Conservation (phyloP, 2,797 vertebrate genomes). For the Tadarida brasiliensis region DNA sequence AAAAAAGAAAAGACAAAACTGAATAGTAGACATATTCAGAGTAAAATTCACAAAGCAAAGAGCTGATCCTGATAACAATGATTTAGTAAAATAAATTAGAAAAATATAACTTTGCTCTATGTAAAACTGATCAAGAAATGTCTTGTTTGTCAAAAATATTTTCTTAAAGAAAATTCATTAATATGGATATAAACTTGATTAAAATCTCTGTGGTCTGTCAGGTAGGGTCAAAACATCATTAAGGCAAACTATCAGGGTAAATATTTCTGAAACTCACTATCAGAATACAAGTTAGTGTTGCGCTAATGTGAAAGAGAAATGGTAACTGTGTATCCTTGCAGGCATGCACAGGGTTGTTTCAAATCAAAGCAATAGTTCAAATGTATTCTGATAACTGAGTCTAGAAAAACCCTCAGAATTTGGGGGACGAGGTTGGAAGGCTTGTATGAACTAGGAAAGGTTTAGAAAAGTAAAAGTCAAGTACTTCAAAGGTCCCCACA, state of each 20-base stretch:
- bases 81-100: slow-evolving; percentile 49
- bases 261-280: neutral
- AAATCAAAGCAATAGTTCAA: neutral
- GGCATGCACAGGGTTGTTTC: neutral
- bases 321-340: neutral
- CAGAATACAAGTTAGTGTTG: neutral
- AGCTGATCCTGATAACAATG: neutral
- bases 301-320: neutral
- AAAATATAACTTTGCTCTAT: slow-evolving; percentile 34
- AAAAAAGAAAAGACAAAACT: slow-evolving; percentile 36
- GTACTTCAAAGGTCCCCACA: neutral
- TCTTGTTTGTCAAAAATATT: slow-evolving; percentile 9
- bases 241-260: neutral
- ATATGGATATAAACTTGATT: neutral
- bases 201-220: neutral
- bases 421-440: neutral
- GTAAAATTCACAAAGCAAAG: slow-evolving; percentile 46
- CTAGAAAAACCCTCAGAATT: neutral
- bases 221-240: neutral
- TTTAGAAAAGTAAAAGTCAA: slow-evolving; percentile 28
- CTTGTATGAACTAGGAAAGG: neutral
- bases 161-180: slow-evolving; percentile 19
- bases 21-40: slow-evolving; percentile 33
- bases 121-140: slow-evolving; percentile 25
- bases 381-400: neutral